Conservation (phyloP, 1,140 invertebrate species). For the Leguminivora glycinivorella region DNA sequence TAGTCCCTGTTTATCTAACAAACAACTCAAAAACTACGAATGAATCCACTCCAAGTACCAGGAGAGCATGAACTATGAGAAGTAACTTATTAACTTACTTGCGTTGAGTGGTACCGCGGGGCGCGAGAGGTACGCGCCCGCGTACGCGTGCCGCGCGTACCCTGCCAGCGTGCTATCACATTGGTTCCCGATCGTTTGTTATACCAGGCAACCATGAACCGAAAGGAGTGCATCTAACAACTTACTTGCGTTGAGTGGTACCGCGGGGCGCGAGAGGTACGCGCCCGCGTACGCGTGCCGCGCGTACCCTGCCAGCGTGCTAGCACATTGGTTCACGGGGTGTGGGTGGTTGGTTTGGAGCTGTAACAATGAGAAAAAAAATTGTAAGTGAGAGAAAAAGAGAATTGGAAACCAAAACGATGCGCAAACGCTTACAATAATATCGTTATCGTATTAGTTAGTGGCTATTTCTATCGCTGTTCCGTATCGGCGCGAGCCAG, state of each 20-base stretch:
- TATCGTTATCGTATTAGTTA: no score
- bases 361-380: neutral
- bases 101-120: neutral
- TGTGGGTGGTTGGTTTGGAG: neutral
- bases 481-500: no score
- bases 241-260: conserved; percentile 10
- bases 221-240: neutral
- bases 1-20: no score
- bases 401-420: no score
- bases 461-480: no score
- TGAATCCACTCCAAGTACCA: no score
- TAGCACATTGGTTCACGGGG: conserved; percentile 1
- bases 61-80: no score
- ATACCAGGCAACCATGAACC: no score
- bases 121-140: conserved; percentile 43
- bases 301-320: conserved; percentile 65
- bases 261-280: conserved; percentile 4
- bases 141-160: conserved; percentile 66
- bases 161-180: conserved; percentile 55
- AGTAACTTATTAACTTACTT: neutral
- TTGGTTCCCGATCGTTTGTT: neutral
- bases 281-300: conserved; percentile 66
- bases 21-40: no score
- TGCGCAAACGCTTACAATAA: no score
- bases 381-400: neutral